Percentiles rank a stretch among this genome's conserved stretches.
Conservation (phyloP, 2,888 invertebrate species). For the Pandemis cinnamomeana region DNA sequence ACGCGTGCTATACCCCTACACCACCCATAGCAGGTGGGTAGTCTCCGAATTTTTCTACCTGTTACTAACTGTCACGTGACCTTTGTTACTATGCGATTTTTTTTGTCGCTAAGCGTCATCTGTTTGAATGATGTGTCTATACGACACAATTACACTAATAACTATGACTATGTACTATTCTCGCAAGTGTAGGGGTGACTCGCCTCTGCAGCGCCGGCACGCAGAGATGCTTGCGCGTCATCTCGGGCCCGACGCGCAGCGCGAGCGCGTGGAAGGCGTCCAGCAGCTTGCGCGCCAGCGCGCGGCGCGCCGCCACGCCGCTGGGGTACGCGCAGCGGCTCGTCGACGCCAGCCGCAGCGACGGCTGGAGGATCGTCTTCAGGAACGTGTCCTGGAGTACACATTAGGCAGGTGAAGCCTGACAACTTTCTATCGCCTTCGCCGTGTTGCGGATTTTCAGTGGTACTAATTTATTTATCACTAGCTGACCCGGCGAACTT, state of each 20-base stretch:
- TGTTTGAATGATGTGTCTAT: no score
- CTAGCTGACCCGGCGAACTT: no score
- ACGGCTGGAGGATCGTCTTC: conserved; percentile 92
- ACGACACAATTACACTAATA: no score
- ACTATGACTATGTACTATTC: no score
- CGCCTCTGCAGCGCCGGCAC: conserved; percentile 86
- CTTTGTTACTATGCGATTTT: no score
- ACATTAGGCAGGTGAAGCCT: neutral
- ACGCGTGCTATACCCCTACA: no score
- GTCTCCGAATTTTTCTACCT: no score
- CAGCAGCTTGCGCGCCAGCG: conserved; percentile 92
- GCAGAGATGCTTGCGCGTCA: conserved; percentile 89
- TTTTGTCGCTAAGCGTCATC: no score
- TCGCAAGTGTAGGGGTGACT: conserved; percentile 73
- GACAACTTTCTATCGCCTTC: neutral
- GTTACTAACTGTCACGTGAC: no score
- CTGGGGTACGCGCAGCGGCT: conserved; percentile 92
- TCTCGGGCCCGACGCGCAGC: conserved; percentile 89
- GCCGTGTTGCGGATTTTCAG: no score
- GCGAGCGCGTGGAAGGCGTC: conserved; percentile 93
- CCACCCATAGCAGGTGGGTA: no score
- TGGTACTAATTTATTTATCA: no score
- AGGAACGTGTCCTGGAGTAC: conserved; percentile 91
- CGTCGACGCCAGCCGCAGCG: conserved; percentile 91
- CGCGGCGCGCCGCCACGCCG: conserved; percentile 89